Percentiles rank a stretch among this genome's conserved stretches.
Evolutionary conservation across 2,797 vertebrate species (phyloP).

Genomic region (Alectoris magna): DNA sequence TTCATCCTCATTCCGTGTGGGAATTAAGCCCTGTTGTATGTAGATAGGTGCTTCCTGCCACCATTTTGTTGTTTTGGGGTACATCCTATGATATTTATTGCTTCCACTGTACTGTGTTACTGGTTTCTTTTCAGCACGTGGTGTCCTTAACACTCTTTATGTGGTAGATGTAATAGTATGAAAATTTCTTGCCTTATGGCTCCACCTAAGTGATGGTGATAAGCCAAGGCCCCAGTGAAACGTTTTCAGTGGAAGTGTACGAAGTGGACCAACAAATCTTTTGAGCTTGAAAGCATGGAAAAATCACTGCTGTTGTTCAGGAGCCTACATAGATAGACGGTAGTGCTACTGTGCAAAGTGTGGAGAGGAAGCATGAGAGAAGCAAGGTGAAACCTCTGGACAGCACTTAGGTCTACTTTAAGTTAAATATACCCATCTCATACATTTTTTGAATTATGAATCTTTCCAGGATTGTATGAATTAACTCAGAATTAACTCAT

Average conservation of each 20-base stretch:
- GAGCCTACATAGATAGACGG: background rate
- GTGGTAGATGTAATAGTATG: background rate
- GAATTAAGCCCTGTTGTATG: background rate
- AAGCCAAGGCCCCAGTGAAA: background rate
- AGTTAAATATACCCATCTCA: background rate
- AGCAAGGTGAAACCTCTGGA: background rate
- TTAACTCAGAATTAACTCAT: slow-evolving; percentile 26
- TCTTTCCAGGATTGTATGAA: background rate
- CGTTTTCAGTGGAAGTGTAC: background rate
- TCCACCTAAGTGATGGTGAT: background rate
- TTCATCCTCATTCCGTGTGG: background rate
- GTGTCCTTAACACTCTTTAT: background rate
- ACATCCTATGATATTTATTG: background rate
- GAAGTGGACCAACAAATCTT: background rate
- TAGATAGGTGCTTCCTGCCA: background rate
- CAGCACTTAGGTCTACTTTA: background rate
- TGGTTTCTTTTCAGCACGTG: background rate
- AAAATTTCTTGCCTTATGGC: background rate
- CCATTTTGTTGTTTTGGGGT: background rate
- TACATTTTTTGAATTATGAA: background rate
- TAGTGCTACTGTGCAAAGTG: background rate
- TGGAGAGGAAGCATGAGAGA: background rate
- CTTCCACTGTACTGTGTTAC: background rate
- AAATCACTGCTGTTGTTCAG: background rate
- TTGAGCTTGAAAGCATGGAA: background rate